Evolutionary conservation across 2,888 invertebrate species (phyloP).

Genomic region (Ectemnius lituratus): DNA sequence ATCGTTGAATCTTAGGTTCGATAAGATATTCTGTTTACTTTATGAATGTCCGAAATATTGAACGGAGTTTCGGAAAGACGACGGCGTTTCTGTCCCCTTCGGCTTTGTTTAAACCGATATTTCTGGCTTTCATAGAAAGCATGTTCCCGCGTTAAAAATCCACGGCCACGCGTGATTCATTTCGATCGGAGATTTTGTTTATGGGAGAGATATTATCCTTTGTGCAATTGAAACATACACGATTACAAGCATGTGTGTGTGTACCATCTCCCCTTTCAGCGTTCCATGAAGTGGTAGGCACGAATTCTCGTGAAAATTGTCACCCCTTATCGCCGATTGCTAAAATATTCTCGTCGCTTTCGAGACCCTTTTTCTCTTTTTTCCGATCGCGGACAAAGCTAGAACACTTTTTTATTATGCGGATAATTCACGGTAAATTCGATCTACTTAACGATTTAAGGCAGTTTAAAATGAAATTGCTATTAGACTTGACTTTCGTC

Average conservation of each 20-base stretch:
- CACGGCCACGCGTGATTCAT: conserved; percentile 25
- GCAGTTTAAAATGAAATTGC: conserved; percentile 52
- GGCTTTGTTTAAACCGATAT: conserved; percentile 18
- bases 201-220: conserved; percentile 16
- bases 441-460: conserved; percentile 40
- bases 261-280: neutral
- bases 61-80: neutral
- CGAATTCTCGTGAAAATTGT: conserved; percentile 47
- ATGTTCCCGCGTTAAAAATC: conserved; percentile 23
- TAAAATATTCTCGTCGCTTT: conserved; percentile 17
- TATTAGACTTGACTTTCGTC: conserved; percentile 29
- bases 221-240: conserved; percentile 36
- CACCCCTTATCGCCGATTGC: conserved; percentile 57
- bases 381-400: conserved; percentile 22
- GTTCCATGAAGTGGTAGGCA: conserved; percentile 1
- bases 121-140: conserved; percentile 56
- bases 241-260: conserved; percentile 4
- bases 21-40: too few relatives aligned
- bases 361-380: neutral
- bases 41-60: too few relatives aligned
- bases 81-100: conserved; percentile 11
- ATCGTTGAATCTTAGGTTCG: too few relatives aligned
- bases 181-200: conserved; percentile 33
- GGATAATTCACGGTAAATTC: conserved; percentile 24
- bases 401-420: conserved; percentile 28